phyloP scores from a whole-genome alignment of 2,888 invertebrate genomes.

The Yponomeuta malinellus region DNA sequence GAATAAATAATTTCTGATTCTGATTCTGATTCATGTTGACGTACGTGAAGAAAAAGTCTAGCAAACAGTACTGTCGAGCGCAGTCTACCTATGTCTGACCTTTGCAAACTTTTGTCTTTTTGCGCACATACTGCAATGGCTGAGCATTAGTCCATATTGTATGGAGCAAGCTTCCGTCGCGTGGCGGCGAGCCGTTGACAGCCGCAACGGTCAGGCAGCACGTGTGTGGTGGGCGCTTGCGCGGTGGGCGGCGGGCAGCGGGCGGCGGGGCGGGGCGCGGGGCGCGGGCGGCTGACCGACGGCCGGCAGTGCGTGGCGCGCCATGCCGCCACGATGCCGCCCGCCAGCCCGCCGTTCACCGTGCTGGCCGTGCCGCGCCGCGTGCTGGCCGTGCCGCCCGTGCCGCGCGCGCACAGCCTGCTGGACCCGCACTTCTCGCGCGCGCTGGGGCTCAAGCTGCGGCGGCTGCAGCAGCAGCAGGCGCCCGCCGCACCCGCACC shows the following conservation, averaged over 20 bases:
- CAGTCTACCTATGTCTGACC: slow-evolving; percentile 2
- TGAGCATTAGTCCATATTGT: too few species aligned
- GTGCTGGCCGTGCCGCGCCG: slow-evolving; percentile 19
- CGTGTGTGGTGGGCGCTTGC: slow-evolving; percentile 19
- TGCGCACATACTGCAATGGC: too few species aligned
- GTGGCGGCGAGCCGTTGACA: too few species aligned
- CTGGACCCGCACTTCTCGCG: slow-evolving; percentile 78
- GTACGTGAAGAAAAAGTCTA: too few species aligned
- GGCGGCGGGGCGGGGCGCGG: slow-evolving; percentile 19
- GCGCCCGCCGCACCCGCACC: slow-evolving; percentile 29
- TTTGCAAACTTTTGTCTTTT: too few species aligned
- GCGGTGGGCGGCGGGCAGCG: background rate
- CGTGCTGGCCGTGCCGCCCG: slow-evolving; percentile 18
- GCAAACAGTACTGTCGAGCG: background rate
- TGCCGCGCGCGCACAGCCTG: slow-evolving; percentile 35
- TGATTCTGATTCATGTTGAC: too few species aligned
- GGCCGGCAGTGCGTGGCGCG: slow-evolving; percentile 17
- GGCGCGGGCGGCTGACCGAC: slow-evolving; percentile 17
- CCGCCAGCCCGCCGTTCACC: slow-evolving; percentile 19
- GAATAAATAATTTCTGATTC: too few species aligned
- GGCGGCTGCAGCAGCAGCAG: slow-evolving; percentile 78
- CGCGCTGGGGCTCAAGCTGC: slow-evolving; percentile 82
- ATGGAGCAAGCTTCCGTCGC: too few species aligned
- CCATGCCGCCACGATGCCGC: slow-evolving; percentile 17
- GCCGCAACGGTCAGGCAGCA: background rate